Evolutionary conservation across 2,113 vertebrate species (phyloP), one percentile per base, ranked within the genome.

Genomic region (Chamaea fasciata): DNA sequence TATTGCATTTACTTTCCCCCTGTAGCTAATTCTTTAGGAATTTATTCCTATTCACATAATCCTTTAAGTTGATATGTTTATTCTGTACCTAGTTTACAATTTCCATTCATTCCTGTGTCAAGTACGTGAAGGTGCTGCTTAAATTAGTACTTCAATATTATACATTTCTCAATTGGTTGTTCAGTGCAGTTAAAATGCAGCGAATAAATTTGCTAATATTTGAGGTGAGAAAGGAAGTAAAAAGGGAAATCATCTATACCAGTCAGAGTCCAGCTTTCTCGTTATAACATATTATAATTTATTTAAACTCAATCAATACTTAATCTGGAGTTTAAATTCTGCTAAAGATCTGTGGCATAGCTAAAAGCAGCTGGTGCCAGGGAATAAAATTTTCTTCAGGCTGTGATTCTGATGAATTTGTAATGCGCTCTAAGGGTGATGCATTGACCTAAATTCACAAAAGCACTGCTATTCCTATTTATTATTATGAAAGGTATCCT

Each of bases 371-470:
- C 55, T 86, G 87, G 94, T 92, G 85, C 90, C 92, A 95, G 94
- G 96, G 97, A 97, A 97, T 93, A 89, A 89, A 94, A 94, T 89
- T 96, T 94, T 95, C 97, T 97, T 77, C 92, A 83, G 97, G 96
- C 96, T 97, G 62, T 94, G 92, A 96, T 93, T 97, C 96, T 93
- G 96, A 98, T 97, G 94, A 97, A 97, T 97, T 97, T 97, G 94
- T 97, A 97, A 97, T 96, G 85, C 39, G 3, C 82, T 97, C 94
- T 95, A 83, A 96, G 95, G 96, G 94, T 95, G 97, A 95, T 95
- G 95, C 89, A 79, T 91, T 97, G 98, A 98, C 97, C 97, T 96
- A 97, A 87, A 98, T 97, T 97, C 96, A 93, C 84, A 93, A 92
- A 97, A 97, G 80, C 87, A 46, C 37, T 80, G 95, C 92, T 92